A percentile compares a stretch with the other conserved stretches of the same genome.
phyloP scores from a whole-genome alignment of 2,888 invertebrate species.

The Drosophila anomelani region DNA sequence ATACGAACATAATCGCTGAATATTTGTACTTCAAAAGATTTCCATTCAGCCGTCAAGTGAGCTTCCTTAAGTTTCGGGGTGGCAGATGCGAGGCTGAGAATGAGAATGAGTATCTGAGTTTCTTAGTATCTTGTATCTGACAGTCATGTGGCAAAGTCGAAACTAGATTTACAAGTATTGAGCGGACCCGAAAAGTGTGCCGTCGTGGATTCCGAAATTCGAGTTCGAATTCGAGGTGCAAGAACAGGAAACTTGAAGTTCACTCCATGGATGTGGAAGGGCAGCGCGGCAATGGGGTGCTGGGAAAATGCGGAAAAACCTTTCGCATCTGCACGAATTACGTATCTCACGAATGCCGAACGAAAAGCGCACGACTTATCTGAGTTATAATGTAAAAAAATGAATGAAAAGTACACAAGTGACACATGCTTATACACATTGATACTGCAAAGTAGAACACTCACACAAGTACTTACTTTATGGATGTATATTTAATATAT shows the following conservation, averaged over 20 bases:
- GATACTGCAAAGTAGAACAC: conserved; percentile 14
- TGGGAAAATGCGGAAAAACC: conserved; percentile 70
- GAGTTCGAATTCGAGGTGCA: conserved; percentile 35
- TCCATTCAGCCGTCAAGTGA: conserved; percentile 15
- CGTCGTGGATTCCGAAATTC: conserved; percentile 4
- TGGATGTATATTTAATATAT: conserved; percentile 41
- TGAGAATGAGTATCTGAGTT: conserved; percentile 16
- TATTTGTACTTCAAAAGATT: conserved; percentile 15
- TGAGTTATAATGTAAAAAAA: conserved; percentile 10
- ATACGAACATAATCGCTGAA: conserved; percentile 19
- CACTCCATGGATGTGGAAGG: conserved; percentile 2
- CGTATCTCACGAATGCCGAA: conserved; percentile 16
- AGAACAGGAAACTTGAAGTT: conserved; percentile 77
- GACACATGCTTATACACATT: neutral
- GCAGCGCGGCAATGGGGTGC: conserved; percentile 22
- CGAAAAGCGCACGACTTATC: conserved; percentile 49
- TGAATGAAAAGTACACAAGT: neutral
- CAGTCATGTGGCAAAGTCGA: conserved; percentile 35
- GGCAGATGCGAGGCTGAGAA: conserved; percentile 21
- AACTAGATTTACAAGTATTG: conserved; percentile 79
- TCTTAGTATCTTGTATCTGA: conserved; percentile 14
- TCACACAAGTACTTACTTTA: conserved; percentile 11
- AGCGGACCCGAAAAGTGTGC: conserved; percentile 43
- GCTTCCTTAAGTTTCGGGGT: conserved; percentile 39
- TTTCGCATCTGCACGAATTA: conserved; percentile 42